phyloP scores from a whole-genome alignment of 2,797 vertebrate species.

The Saxicola maurus region DNA sequence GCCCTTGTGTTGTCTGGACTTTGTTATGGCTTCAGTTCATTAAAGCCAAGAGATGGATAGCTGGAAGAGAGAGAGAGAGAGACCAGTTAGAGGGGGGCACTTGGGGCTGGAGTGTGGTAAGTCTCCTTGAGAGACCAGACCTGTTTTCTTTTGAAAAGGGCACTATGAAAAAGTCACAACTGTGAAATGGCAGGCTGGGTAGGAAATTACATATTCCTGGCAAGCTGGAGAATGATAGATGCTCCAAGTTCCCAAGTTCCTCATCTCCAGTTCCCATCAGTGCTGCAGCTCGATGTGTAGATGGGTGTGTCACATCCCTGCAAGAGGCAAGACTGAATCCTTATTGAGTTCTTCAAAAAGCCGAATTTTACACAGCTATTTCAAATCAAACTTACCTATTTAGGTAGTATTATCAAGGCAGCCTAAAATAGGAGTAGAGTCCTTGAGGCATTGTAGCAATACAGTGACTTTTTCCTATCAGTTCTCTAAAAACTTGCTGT shows the following conservation, averaged over 20 bases:
- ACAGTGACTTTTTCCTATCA: neutral
- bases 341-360: neutral
- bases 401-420: neutral
- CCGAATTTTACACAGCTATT: neutral
- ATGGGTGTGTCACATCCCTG: neutral
- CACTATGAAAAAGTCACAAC: neutral
- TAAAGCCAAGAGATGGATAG: conserved; percentile 45
- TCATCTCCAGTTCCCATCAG: neutral
- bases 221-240: neutral
- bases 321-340: neutral
- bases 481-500: neutral
- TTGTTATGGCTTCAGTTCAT: conserved; percentile 61
- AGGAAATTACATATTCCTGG: neutral
- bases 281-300: neutral
- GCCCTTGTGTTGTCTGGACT: conserved; percentile 13
- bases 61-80: neutral
- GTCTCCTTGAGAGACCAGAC: neutral
- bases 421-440: neutral
- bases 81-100: neutral
- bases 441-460: neutral
- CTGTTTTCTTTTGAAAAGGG: neutral
- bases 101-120: neutral
- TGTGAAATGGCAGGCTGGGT: neutral
- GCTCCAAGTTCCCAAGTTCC: neutral
- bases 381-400: neutral